Evolutionary conservation across 1,140 invertebrate genomes (phyloP), one percentile per base, ranked within the genome.

Genomic region (Heliconius hewitsoni): DNA sequence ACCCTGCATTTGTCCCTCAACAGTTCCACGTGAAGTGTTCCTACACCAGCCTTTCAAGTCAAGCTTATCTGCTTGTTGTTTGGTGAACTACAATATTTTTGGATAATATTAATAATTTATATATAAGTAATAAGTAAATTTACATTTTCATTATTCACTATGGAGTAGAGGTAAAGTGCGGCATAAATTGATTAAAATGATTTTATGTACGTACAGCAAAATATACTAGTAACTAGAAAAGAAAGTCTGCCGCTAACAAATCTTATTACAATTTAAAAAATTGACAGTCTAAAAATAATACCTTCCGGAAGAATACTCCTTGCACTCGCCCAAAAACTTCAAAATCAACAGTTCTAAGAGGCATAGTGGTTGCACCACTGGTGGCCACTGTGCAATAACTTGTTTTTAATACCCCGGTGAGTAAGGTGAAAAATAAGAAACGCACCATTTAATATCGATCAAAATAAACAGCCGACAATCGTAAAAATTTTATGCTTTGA

Each of bases 21-120:
- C 97, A 8, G 97, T 97, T n/a, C 95, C 96, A 73, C 92, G 81
- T 2, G 94, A 83, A 0, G 97, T 98, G 87, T 98, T 98, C 95
- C 96, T 96, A 83, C 97, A 97, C 97, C 97, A 98, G 23, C 97
- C 97, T 85, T 94, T 95, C 1, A 98, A 83, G 5, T 95, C 95
- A 23, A 97, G 91, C 84, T 96, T 95, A 76, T 96, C 95, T 1
- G 96, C 96, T 91, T 96, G 95, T 83, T 95, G 92, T 88, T 97
- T 95, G 8, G 97, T 98, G 80, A 96, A 90, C 91, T 93, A 85
- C 42, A 66, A 83, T 72, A 37, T 72, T 39, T 18, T 66, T 66
- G 3, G 4, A 19, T 23, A 16, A 66, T 66, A 66, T 66, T 66
- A 66, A 66, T 19, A 52, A 18, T 18, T 18, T 50, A 50, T 50